A percentile compares a stretch with the other conserved stretches of the same genome.
Evolutionary conservation across 2,113 vertebrate species (phyloP).

Genomic region (Prunella himalayana): DNA sequence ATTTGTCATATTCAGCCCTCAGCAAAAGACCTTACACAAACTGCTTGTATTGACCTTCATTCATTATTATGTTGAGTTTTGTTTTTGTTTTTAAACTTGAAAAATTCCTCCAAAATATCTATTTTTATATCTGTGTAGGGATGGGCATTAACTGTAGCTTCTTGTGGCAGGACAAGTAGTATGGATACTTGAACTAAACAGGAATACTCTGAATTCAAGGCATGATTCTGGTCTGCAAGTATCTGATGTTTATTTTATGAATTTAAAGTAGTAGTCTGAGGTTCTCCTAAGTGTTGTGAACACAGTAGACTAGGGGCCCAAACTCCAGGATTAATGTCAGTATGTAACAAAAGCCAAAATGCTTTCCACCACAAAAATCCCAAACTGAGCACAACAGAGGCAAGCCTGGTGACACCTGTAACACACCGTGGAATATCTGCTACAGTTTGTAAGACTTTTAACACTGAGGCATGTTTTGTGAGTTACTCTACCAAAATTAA

Average conservation of each 20-base stretch:
- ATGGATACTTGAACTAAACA: not conserved
- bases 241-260: not conserved
- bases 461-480: not conserved
- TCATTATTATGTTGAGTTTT: fast-evolving
- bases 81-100: not conserved
- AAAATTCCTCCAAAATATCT: not conserved
- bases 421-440: not conserved
- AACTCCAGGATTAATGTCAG: not conserved
- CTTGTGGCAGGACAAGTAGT: not conserved
- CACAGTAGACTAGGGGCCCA: not conserved
- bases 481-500: not conserved
- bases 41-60: not conserved
- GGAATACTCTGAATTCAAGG: not conserved
- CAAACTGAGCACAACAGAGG: not conserved
- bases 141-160: not conserved
- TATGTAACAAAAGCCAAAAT: not conserved
- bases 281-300: not conserved
- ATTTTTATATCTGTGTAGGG: not conserved
- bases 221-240: not conserved
- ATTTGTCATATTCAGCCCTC: not conserved
- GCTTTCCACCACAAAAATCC: not conserved
- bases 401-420: not conserved
- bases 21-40: not conserved
- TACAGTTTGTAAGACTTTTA: not conserved
- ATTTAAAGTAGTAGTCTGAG: not conserved